Evolutionary conservation across 2,888 invertebrate genomes (phyloP).

Genomic region (Tinea semifulvella): DNA sequence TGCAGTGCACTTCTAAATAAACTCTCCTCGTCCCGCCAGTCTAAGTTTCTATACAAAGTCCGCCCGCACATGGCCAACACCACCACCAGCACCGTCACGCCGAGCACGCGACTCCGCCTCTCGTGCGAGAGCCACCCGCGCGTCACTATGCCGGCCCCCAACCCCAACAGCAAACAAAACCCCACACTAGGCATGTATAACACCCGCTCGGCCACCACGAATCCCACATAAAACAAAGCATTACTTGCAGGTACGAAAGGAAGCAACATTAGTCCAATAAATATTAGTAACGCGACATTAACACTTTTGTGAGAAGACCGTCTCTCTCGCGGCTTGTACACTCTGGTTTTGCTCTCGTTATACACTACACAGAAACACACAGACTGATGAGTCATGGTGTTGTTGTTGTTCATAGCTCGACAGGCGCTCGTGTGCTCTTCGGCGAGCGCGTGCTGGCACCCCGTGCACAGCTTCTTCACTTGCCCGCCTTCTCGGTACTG

Average conservation of each 20-base stretch:
- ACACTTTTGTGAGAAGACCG: slow-evolving; percentile 39
- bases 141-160: slow-evolving; percentile 68
- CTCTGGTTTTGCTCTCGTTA: slow-evolving; percentile 15
- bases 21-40: slow-evolving; percentile 94
- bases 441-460: slow-evolving; percentile 72
- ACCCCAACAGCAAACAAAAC: slow-evolving; percentile 87
- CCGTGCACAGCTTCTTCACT: slow-evolving; percentile 67
- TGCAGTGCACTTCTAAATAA: slow-evolving; percentile 90
- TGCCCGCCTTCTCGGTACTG: slow-evolving; percentile 46
- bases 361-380: slow-evolving; percentile 39
- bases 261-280: slow-evolving; percentile 81
- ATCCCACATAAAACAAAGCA: slow-evolving; percentile 97
- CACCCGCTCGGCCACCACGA: slow-evolving; percentile 96
- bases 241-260: slow-evolving; percentile 97
- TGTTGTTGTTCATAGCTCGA: slow-evolving; percentile 77
- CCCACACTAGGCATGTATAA: slow-evolving; percentile 97
- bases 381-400: slow-evolving; percentile 64
- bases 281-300: slow-evolving; percentile 63
- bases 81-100: slow-evolving; percentile 61
- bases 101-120: slow-evolving; percentile 45
- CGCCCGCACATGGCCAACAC: slow-evolving; percentile 76
- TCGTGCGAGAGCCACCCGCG: slow-evolving; percentile 52
- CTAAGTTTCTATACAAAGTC: slow-evolving; percentile 84
- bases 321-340: slow-evolving; percentile 37
- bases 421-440: slow-evolving; percentile 76